phyloP scores from a whole-genome alignment of 1,140 invertebrate species.

The Sarcophaga peregrina region DNA sequence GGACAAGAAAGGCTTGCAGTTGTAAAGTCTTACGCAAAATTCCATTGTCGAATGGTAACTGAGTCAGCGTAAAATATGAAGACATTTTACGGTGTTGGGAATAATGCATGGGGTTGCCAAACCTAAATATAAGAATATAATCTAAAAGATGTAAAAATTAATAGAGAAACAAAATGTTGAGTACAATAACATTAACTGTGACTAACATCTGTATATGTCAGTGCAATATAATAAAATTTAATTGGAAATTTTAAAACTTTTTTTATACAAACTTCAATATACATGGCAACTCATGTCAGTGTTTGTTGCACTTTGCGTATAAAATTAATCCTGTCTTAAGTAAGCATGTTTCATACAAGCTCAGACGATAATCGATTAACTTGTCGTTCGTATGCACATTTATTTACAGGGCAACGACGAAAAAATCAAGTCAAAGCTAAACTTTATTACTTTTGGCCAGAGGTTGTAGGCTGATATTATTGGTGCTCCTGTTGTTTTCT shows the following conservation, averaged over 20 bases:
- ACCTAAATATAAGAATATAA: too few species aligned
- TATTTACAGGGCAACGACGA: neutral
- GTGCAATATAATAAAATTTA: too few species aligned
- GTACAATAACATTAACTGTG: too few species aligned
- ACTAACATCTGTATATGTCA: too few species aligned
- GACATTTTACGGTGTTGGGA: neutral
- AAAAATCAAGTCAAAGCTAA: neutral
- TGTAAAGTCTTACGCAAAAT: too few species aligned
- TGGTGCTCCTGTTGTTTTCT: neutral
- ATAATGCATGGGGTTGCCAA: too few species aligned
- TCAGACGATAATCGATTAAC: constrained; percentile 33
- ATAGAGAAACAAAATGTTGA: too few species aligned
- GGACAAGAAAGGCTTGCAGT: neutral
- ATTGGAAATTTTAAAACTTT: neutral
- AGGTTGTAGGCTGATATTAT: constrained; percentile 16
- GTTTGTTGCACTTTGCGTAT: neutral
- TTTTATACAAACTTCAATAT: too few species aligned
- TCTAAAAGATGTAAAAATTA: too few species aligned
- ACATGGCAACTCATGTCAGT: neutral
- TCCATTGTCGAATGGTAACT: constrained; percentile 3
- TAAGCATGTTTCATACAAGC: neutral
- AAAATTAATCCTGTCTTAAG: neutral
- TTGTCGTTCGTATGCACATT: constrained; percentile 1
- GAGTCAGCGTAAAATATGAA: neutral
- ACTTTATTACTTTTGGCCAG: constrained; percentile 29